Base-by-base conservation (phyloP, 2,113 vertebrate species). In the Brienomyrus brachyistius region DNA sequence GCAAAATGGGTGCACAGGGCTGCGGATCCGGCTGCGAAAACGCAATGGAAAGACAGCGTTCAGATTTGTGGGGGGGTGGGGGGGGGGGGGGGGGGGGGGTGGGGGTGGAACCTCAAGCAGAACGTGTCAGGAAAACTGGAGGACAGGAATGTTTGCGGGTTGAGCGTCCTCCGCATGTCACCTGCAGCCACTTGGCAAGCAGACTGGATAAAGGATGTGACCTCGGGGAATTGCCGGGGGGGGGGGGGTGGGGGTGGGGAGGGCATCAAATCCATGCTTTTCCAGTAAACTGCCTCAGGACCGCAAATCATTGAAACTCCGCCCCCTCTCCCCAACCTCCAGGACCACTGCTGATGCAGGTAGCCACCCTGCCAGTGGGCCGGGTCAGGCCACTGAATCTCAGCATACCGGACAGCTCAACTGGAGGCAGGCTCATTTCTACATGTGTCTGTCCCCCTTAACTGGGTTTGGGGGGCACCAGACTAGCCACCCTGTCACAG, bases 101-200 rank as follows among this genome's bases (percentile, higher is more conserved):
- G 51, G 17, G 35, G 10, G 4, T 66, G 52, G 17, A 35, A 21
- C 15, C n/a, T 8, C 48, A 35, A 45, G 40, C 10, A 1, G 48
- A 51, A 51, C 21, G 0, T 50, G 52, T 31, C 52, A 56, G 56
- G 59, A 77, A 48, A 31, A 6, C 52, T 40, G 35, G 8, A 9
- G 19, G 77, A 2, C 40, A 21, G 35, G 6, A n/a, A 51, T 56
- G 43, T 23, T 47, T n/a, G 85, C 19, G 56, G 62, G 52, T 50
- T 59, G 8, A 13, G 13, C 43, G 11, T 62, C 50, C 40, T 45
- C 45, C 13, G 21, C 66, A 83, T 82, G 74, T 82, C 74, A 90
- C 89, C 86, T 82, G 86, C 35, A 23, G 86, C n/a, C 77, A 51
- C 89, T 90, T 62, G 88, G 47, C 62, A 87, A 62, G 83, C 84